Base-by-base conservation (phyloP, 2,888 invertebrate genomes). In the Calameuta pallipes region DNA sequence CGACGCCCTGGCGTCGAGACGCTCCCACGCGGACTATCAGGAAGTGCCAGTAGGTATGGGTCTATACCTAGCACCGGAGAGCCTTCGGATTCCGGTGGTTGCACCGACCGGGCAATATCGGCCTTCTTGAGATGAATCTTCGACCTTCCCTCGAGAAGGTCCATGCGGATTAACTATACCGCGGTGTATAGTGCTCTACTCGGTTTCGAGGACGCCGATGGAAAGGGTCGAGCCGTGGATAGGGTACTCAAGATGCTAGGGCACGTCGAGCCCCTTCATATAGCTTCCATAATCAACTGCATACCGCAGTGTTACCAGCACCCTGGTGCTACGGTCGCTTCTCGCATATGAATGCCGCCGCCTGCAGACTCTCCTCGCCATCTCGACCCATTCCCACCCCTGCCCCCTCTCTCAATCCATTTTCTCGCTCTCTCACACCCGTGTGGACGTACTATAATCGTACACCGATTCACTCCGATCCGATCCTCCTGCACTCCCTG, bases 281-380 rank as follows among this genome's bases (percentile, higher is more conserved):
- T 88, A 90, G 90, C 90, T 87, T 90, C 90, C 89, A 91, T 91
- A 91, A 91, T 91, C 91, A 91, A 91, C 90, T 91, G 90, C 90
- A 91, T 91, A 91, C 91, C 91, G 85, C 90, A 90, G 88, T 90
- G 90, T 91, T 90, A 89, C 88, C 84, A 87, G 80, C 84, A 84
- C 84, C 86, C 79, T 82, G 84, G 87, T 85, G 87, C 87, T 85
- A 86, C 85, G 85, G 83, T 84, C 86, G 88, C 84, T 82, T 85
- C 85, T 85, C 85, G 89, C 89, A 89, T 90, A 90, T 89, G 90
- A 90, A 90, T 90, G 88, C 86, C 82, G 85, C 83, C 86, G 85
- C 83, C 86, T 86, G 83, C 84, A 83, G 85, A 82, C 83, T 81
- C 34, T 73, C 71, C 41, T 41, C 41, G 0, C 41, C 15, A 41